Evolutionary conservation across 1,140 invertebrate species (phyloP), one percentile per base, ranked within the genome.

Genomic region (Drosophila lini): DNA sequence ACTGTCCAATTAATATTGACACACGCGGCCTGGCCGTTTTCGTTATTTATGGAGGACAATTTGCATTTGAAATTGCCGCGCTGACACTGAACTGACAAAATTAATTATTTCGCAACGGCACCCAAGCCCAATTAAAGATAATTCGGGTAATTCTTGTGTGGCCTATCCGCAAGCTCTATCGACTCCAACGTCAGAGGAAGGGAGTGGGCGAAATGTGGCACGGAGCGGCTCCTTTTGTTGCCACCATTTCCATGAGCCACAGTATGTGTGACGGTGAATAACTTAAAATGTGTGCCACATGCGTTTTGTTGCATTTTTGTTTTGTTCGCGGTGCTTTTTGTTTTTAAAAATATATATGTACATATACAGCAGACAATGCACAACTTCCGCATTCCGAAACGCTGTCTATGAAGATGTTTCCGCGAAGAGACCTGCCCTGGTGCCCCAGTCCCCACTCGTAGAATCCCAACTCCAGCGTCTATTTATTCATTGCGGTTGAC

Each of bases 201-300:
- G 44, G 36, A 42, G 15, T 34, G 36, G 19, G 15, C 11, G 19
- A 8, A 25, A 36, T 36, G 44, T 59, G 31, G 42, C 31, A 11
- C 31, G 31, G 13, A 34, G 11, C 38, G 15, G 16, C 31, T 47
- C 38, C 44, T 56, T 71, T 80, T 79, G 69, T 74, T 83, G 61
- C 40, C 44, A 32, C 41, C 28, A 34, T 64, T 62, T 48, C 41
- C 28, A 25, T 57, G 32, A 48, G 40, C 56, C 32, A 38, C 64
- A 22, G 16, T 67, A 50, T 59, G 61, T 59, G 47, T 41, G 64
- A 11, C 41, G 32, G 64, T 28, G 68, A 70, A 70, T 84, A 71
- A 73, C 64, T 76, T 78, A 64, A 61, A 73, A 77, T 89, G 62
- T 88, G 60, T 80, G 84, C 80, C 80, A 89, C 84, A 88, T 83